Evolutionary conservation across 2,113 vertebrate genomes (phyloP).

Genomic region (Halcyon malimbica): DNA sequence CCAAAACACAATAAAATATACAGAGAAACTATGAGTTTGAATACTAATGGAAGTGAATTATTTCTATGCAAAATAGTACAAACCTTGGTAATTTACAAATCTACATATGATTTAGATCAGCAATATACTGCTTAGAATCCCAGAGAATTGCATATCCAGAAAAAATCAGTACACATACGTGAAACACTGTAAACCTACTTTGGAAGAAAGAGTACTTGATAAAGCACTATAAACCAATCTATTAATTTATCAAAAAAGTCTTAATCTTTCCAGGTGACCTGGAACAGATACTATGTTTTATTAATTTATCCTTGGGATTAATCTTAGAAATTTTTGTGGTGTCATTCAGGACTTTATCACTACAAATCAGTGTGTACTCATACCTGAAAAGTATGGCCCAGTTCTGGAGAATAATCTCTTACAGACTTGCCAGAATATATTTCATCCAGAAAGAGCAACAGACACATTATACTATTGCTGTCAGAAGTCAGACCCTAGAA

Average conservation of each 20-base stretch:
- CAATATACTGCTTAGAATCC: not conserved
- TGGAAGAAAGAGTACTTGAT: not conserved
- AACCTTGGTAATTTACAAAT: not conserved
- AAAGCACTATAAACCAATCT: not conserved
- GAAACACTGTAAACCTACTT: not conserved
- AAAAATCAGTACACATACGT: not conserved
- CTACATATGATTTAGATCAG: not conserved
- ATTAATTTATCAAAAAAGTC: not conserved
- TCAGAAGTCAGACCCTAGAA: not conserved
- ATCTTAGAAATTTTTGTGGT: not conserved
- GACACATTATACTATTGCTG: not conserved
- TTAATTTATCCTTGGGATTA: not conserved
- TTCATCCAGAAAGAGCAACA: not conserved
- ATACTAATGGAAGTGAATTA: not conserved
- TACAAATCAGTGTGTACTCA: not conserved
- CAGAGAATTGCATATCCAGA: rapidly evolving
- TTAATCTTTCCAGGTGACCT: not conserved
- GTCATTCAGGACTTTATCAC: too few relatives aligned
- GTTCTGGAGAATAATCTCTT: not conserved
- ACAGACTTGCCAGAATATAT: not conserved
- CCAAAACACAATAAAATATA: not conserved
- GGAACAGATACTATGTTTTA: not conserved
- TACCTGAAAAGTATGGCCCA: not conserved
- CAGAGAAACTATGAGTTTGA: not conserved
- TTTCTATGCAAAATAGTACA: not conserved